A percentile compares a stretch with the other conserved stretches of the same genome.
Evolutionary conservation across 2,888 invertebrate species (phyloP).

Genomic region (Idaea aversata): DNA sequence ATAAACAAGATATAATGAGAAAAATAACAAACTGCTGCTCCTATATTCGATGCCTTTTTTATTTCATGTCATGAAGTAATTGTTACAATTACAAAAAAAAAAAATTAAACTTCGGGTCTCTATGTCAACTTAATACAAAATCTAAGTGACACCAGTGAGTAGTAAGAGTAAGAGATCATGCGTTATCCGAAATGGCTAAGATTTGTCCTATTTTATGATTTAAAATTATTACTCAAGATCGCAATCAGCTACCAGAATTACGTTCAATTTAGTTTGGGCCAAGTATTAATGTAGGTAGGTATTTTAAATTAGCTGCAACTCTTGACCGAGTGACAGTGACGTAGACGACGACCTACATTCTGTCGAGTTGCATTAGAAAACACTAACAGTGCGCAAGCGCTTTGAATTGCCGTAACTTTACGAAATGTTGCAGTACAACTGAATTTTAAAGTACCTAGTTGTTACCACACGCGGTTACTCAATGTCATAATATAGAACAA

Average conservation of each 20-base stretch:
- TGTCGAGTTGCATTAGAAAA: slow-evolving; percentile 73
- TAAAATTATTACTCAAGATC: neutral
- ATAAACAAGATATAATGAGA: neutral
- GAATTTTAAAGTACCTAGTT: slow-evolving; percentile 70
- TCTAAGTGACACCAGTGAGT: neutral
- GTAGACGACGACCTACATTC: slow-evolving; percentile 70
- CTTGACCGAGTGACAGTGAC: slow-evolving; percentile 29
- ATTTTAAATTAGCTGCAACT: slow-evolving; percentile 21
- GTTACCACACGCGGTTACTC: slow-evolving; percentile 71
- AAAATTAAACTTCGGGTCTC: neutral
- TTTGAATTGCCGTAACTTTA: slow-evolving; percentile 71
- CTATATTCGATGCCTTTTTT: neutral
- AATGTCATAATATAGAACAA: slow-evolving; percentile 48
- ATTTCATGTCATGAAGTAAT: neutral
- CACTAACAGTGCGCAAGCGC: slow-evolving; percentile 69
- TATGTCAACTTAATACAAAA: neutral
- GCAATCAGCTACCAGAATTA: neutral
- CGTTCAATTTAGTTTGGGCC: neutral
- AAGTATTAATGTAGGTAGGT: neutral
- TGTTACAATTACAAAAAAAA: neutral
- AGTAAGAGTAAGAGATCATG: neutral
- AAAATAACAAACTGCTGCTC: neutral
- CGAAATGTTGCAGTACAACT: slow-evolving; percentile 69
- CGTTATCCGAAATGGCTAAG: neutral
- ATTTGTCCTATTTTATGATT: neutral